Evolutionary conservation across 2,888 invertebrate species (phyloP).

Genomic region (Antheraea assamensis): DNA sequence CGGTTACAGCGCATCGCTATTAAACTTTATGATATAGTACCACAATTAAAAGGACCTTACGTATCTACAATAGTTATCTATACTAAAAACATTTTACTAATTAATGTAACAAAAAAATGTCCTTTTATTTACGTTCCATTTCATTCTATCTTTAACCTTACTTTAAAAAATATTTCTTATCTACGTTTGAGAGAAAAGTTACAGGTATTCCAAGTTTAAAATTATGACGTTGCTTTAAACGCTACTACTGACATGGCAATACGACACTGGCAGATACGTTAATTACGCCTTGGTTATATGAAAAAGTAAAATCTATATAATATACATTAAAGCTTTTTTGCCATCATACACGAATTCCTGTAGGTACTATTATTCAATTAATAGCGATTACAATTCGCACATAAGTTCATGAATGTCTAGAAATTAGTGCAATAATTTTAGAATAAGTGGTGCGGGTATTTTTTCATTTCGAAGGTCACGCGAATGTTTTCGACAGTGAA

Average conservation of each 20-base stretch:
- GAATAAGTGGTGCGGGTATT: not conserved
- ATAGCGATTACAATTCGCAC: not conserved
- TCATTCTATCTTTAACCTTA: not conserved
- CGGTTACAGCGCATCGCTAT: conserved; percentile 19
- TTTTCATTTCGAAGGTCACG: not conserved
- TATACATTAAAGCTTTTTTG: too few species aligned
- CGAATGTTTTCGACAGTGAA: not conserved
- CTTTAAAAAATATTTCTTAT: not conserved
- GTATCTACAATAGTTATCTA: conserved; percentile 7
- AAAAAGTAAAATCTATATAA: too few species aligned
- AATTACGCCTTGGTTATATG: too few species aligned
- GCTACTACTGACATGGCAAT: not conserved
- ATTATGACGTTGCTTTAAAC: not conserved
- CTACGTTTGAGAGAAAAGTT: not conserved
- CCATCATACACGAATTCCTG: too few species aligned
- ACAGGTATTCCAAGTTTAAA: not conserved
- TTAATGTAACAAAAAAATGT: conserved; percentile 25
- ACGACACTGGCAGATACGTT: not conserved
- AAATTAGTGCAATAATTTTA: not conserved
- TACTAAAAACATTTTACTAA: conserved; percentile 24
- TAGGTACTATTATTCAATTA: too few species aligned
- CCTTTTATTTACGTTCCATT: not conserved
- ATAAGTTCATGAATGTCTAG: not conserved
- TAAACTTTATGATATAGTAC: conserved; percentile 47
- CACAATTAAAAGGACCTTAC: conserved; percentile 29